Conservation (phyloP, 2,113 vertebrate genomes). For the Syngnathus floridae region DNA sequence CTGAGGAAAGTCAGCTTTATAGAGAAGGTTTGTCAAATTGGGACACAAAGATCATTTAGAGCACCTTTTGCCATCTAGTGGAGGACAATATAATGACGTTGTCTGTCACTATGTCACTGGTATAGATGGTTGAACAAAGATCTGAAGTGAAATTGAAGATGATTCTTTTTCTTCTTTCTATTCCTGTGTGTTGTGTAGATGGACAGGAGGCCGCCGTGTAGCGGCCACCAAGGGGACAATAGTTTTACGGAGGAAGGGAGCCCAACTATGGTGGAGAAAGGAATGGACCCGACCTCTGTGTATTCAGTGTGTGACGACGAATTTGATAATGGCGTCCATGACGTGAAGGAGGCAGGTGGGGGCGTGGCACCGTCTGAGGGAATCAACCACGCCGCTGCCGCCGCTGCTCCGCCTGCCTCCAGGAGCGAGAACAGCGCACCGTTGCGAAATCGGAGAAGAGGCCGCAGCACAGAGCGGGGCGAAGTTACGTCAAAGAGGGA, state of each 20-base stretch:
- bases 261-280: slow-evolving; percentile 93
- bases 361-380: slow-evolving; percentile 28
- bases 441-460: slow-evolving; percentile 57
- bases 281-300: slow-evolving; percentile 80
- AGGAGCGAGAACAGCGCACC: slow-evolving; percentile 41
- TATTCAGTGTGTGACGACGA: slow-evolving; percentile 88
- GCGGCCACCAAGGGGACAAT: slow-evolving; percentile 59
- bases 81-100: too few species aligned
- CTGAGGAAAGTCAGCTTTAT: slow-evolving; percentile 94
- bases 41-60: too few species aligned
- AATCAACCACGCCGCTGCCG: slow-evolving; percentile 7
- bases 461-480: slow-evolving; percentile 59
- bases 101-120: neutral
- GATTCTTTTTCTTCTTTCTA: neutral
- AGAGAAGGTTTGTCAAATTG: slow-evolving; percentile 64
- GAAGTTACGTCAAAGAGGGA: slow-evolving; percentile 71
- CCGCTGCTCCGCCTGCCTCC: slow-evolving; percentile 24
- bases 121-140: neutral
- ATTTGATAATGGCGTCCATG: slow-evolving; percentile 74
- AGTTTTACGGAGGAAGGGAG: slow-evolving; percentile 88
- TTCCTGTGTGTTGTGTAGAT: slow-evolving; percentile 40
- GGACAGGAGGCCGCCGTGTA: slow-evolving; percentile 63
- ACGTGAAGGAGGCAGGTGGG: slow-evolving; percentile 58
- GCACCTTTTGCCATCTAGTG: too few species aligned
- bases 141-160: neutral